Evolutionary conservation across 2,113 vertebrate species (phyloP).

Genomic region (Gyps fulvus): DNA sequence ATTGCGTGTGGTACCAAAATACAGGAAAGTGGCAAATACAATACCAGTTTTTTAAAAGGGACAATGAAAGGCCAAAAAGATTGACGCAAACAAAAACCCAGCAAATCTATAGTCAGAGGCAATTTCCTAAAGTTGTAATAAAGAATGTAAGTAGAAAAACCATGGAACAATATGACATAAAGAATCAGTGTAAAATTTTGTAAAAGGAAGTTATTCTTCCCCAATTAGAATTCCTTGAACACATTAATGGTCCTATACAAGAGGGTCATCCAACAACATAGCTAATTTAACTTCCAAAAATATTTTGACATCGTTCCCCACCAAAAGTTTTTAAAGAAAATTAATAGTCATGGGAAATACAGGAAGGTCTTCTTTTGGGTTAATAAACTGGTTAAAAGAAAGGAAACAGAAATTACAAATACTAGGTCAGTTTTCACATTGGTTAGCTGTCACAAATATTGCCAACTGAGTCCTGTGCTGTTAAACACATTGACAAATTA

Average conservation of each 20-base stretch:
- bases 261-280: not conserved
- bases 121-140: not conserved
- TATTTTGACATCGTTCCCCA: not conserved
- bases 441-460: not conserved
- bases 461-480: not conserved
- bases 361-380: not conserved
- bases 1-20: not conserved
- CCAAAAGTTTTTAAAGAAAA: not conserved
- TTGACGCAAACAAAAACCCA: not conserved
- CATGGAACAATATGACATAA: not conserved
- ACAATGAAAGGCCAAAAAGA: not conserved
- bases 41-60: not conserved
- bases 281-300: not conserved
- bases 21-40: rapidly evolving
- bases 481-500: not conserved
- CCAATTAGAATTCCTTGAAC: not conserved
- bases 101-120: not conserved
- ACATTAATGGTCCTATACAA: not conserved
- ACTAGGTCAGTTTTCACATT: not conserved
- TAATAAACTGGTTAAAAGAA: not conserved
- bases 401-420: not conserved
- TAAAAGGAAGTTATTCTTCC: not conserved
- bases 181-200: not conserved
- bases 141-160: not conserved
- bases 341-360: not conserved